Evolutionary conservation across 1,140 invertebrate genomes (phyloP), one percentile per base, ranked within the genome.

Genomic region (Galleria mellonella): DNA sequence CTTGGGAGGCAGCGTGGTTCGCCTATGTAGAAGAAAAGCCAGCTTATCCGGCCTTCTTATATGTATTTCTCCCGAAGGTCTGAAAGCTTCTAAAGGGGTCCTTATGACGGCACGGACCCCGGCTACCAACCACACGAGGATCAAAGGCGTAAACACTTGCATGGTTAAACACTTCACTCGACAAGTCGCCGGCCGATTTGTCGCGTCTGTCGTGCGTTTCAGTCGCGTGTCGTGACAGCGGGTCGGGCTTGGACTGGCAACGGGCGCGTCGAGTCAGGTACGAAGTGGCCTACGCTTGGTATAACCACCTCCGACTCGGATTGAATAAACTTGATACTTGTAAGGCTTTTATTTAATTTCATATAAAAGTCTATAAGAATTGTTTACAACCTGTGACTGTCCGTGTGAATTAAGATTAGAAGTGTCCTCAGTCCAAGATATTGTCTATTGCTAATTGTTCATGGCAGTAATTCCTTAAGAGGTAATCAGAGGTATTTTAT

Each of bases 211-310:
- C 17, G 46, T 44, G 54, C 54, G 63, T 52, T 60, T 46, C 42
- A 42, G 48, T 48, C 47, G 31, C 45, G 62, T 55, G 57, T 51
- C 60, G 55, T 47, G 42, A 44, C 55, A 49, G 59, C 53, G 43
- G 46, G 65, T 52, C 69, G 48, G 61, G 63, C 57, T 68, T 61
- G 62, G 51, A 82, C 75, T 84, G 77, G 61, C 72, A 51, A 46
- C 62, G 58, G 62, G 56, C 64, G 70, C 70, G 66, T 50, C 67
- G 58, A 70, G 56, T 51, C 77, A 83, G 77, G 77, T 83, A 83
- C 69, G 62, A 65, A 64, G 68, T 77, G 62, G 72, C 75, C 72
- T 79, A 81, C 73, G 71, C 79, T 72, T 62, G 71, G 70, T 78
- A 73, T 77, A 76, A 77, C 73, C 71, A 77, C 74, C 74, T 74